Percentiles rank a stretch among this genome's conserved stretches.
These are phyloP conservation scores for Vannuccia rotundouncinata DNA, from an alignment of 2,888 invertebrate genomes.

Conservation along the genomic window DNA sequence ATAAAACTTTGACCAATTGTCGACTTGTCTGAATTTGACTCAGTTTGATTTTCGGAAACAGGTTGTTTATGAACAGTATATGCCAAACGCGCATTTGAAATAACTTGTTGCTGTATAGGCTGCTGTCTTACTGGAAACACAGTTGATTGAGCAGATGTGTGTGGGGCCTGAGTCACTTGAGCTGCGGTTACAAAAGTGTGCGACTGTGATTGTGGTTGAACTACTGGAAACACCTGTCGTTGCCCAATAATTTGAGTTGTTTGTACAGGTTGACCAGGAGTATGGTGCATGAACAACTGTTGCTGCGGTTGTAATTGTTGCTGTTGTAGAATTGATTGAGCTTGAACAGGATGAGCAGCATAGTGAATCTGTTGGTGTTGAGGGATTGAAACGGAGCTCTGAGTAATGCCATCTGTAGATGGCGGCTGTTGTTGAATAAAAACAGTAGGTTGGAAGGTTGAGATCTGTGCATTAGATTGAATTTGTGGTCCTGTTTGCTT, in stretches of 20 bases:
- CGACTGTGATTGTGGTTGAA: neutral
- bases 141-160: neutral
- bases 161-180: neutral
- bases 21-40: neutral
- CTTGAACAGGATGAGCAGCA: conserved; percentile 10
- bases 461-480: neutral
- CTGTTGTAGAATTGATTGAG: neutral
- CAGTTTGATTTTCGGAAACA: neutral
- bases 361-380: neutral
- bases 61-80: conserved; percentile 2
- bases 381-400: neutral
- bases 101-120: neutral
- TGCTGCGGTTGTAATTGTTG: conserved; percentile 9
- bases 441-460: neutral
- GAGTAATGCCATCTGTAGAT: neutral
- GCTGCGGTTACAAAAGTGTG: neutral
- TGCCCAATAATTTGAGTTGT: conserved; percentile 5
- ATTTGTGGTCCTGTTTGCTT: neutral
- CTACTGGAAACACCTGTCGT: neutral
- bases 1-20: neutral
- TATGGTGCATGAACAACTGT: conserved; percentile 4
- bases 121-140: neutral
- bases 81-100: neutral
- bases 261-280: neutral
- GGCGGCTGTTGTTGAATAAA: neutral